Conservation (phyloP, 2,797 vertebrate species). For the Picus viridis region DNA sequence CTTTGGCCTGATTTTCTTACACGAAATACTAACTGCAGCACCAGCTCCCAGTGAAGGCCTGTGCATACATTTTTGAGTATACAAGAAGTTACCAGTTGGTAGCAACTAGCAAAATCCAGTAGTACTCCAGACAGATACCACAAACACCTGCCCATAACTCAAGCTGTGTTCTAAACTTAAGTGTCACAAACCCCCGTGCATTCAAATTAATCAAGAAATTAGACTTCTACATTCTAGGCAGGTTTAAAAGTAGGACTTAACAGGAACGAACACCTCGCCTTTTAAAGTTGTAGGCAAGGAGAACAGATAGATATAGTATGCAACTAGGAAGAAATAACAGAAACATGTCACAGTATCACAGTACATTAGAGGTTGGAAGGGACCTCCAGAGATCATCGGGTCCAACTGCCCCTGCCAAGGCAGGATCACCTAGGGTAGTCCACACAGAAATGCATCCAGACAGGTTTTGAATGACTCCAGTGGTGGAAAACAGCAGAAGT, state of each 20-base stretch:
- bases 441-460: too few species aligned
- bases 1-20: not conserved
- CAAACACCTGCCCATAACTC: not conserved
- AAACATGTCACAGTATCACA: not conserved
- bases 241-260: not conserved
- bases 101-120: not conserved
- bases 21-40: not conserved
- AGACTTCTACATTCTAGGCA: not conserved
- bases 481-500: not conserved
- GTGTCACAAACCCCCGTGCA: not conserved
- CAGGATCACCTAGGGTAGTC: too few species aligned
- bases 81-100: not conserved
- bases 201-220: not conserved
- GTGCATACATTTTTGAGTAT: accelerated
- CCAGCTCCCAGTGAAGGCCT: not conserved
- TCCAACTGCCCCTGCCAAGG: too few species aligned
- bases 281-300: not conserved
- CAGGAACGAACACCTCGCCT: not conserved
- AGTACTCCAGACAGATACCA: not conserved
- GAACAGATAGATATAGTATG: not conserved
- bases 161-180: not conserved
- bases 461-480: too few species aligned
- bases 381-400: too few species aligned
- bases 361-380: too few species aligned
- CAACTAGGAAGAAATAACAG: not conserved